A percentile compares a stretch with the other conserved stretches of the same genome.
Evolutionary conservation across 1,140 invertebrate genomes (phyloP).

Genomic region (Phymorhynchus buccinoides): DNA sequence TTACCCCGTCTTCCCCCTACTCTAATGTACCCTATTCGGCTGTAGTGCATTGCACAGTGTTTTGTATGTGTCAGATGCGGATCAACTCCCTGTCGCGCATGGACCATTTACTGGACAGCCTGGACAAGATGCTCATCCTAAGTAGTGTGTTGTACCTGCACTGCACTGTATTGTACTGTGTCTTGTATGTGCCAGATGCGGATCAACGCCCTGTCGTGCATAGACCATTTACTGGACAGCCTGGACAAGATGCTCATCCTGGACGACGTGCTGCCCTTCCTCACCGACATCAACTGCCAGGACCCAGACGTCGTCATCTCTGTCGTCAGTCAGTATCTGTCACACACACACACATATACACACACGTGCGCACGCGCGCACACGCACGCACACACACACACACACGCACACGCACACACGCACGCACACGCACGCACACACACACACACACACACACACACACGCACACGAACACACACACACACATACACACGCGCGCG

Average conservation of each 20-base stretch:
- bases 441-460: conserved; percentile 15
- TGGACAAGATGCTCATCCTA: conserved; percentile 90
- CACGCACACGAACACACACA: too few species aligned
- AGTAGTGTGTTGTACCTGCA: too few species aligned
- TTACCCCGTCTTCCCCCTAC: too few species aligned
- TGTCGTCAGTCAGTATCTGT: conserved; percentile 72
- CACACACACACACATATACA: not conserved
- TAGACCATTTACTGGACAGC: conserved; percentile 75
- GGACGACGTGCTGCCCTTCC: conserved; percentile 91
- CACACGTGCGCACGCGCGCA: not conserved
- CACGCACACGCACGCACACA: conserved; percentile 19
- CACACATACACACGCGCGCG: too few species aligned
- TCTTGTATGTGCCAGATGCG: conserved; percentile 56
- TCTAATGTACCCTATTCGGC: too few species aligned
- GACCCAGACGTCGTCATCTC: conserved; percentile 81
- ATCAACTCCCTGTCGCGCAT: not conserved
- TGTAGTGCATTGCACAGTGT: too few species aligned
- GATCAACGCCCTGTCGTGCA: conserved; percentile 71
- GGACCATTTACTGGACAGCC: conserved; percentile 75
- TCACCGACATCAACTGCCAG: conserved; percentile 86
- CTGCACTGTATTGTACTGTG: conserved; percentile 20
- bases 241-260: conserved; percentile 91
- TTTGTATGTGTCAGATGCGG: not conserved
- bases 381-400: not conserved
- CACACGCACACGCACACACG: conserved; percentile 15